phyloP scores from a whole-genome alignment of 2,888 invertebrate genomes.

The Eilema sororculum region DNA sequence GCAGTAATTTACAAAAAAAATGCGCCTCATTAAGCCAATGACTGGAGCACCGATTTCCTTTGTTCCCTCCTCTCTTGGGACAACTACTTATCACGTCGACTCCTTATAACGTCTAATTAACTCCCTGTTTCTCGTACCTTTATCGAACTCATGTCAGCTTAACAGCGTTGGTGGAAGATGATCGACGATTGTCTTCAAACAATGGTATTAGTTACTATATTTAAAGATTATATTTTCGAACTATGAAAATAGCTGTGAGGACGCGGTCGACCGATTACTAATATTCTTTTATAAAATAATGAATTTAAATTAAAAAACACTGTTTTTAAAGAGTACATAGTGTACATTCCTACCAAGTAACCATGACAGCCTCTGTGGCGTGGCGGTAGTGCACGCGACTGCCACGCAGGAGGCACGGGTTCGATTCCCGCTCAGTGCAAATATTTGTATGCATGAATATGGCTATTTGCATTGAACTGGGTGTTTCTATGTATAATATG shows the following conservation, averaged over 20 bases:
- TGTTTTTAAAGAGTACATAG: too few species aligned
- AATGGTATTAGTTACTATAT: not conserved
- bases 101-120: not conserved
- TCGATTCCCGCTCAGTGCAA: too few species aligned
- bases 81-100: conserved; percentile 28
- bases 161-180: not conserved
- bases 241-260: not conserved
- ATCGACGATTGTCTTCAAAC: not conserved
- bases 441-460: too few species aligned
- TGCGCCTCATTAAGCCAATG: conserved; percentile 29
- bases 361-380: too few species aligned
- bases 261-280: not conserved
- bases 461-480: too few species aligned
- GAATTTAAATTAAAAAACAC: too few species aligned
- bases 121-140: not conserved
- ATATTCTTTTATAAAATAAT: too few species aligned
- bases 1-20: conserved; percentile 11
- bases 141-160: not conserved
- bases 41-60: conserved; percentile 21
- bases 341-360: too few species aligned
- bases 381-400: too few species aligned
- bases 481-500: too few species aligned
- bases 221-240: not conserved
- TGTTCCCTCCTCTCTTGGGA: conserved; percentile 27
- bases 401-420: too few species aligned